Evolutionary conservation across 2,797 vertebrate genomes (phyloP).

Genomic region (Halcyon chelicuti): DNA sequence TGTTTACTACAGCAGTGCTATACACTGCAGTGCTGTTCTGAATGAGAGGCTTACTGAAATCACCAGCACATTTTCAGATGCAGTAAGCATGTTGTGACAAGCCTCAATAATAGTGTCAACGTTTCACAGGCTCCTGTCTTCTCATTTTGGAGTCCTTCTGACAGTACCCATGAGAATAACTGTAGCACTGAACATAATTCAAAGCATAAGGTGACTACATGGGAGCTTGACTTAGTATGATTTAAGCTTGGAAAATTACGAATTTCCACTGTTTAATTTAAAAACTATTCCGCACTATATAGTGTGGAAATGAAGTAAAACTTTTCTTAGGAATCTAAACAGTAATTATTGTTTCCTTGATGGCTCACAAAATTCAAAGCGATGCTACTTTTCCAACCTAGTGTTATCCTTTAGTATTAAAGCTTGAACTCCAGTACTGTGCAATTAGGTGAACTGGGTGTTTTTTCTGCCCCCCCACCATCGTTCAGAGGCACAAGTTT

Average conservation of each 20-base stretch:
- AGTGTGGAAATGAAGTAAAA: not conserved
- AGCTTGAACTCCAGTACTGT: not conserved
- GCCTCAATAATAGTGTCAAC: not conserved
- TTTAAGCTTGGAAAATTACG: not conserved
- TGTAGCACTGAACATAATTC: not conserved
- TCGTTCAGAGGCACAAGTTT: not conserved
- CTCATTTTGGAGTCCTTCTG: not conserved
- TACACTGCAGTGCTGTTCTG: not conserved
- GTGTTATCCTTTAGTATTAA: not conserved
- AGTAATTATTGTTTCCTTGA: not conserved
- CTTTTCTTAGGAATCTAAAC: not conserved
- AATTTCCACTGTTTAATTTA: not conserved
- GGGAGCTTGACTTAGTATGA: not conserved
- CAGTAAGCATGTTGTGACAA: not conserved
- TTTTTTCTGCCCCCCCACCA: not conserved
- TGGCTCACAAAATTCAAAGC: not conserved
- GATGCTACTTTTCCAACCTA: not conserved
- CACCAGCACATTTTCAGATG: not conserved
- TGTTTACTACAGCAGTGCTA: not conserved
- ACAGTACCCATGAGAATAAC: not conserved
- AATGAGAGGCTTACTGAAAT: constrained; percentile 36
- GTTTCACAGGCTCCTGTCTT: not conserved
- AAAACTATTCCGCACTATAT: not conserved
- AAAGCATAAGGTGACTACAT: not conserved
- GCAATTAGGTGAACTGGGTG: not conserved